Conservation (phyloP, 2,888 invertebrate genomes). For the Cosmopolites sordidus region DNA sequence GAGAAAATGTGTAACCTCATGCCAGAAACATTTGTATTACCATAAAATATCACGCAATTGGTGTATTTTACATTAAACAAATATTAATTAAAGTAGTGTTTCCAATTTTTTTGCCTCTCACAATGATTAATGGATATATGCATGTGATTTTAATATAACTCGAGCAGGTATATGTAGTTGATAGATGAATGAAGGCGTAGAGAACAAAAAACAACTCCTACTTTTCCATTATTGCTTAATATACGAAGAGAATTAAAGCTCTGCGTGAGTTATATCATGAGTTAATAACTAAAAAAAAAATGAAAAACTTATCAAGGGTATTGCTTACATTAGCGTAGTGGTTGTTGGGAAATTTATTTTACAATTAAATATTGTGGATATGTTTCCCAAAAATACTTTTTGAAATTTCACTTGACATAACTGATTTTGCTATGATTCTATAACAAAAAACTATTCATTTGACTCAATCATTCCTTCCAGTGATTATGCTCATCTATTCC, state of each 20-base stretch:
- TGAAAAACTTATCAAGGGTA: conserved; percentile 23
- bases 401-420: too few species aligned
- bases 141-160: conserved; percentile 26
- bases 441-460: too few species aligned
- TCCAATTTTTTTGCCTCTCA: conserved; percentile 18
- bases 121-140: conserved; percentile 28
- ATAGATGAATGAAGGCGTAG: conserved; percentile 31
- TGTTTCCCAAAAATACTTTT: too few species aligned
- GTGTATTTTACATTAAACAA: conserved; percentile 23
- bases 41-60: conserved; percentile 22
- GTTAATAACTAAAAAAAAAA: conserved; percentile 25
- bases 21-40: conserved; percentile 8
- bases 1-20: neutral
- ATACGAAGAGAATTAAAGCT: conserved; percentile 41
- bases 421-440: too few species aligned
- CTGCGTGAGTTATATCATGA: conserved; percentile 38
- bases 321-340: conserved; percentile 21
- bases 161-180: conserved; percentile 29
- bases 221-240: conserved; percentile 38
- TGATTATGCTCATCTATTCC: too few species aligned
- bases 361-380: too few species aligned
- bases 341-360: too few species aligned
- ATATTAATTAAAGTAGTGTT: conserved; percentile 26
- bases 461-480: too few species aligned
- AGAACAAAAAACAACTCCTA: conserved; percentile 38